Conservation (phyloP, 1,140 invertebrate species). For the Drosophila mayri region DNA sequence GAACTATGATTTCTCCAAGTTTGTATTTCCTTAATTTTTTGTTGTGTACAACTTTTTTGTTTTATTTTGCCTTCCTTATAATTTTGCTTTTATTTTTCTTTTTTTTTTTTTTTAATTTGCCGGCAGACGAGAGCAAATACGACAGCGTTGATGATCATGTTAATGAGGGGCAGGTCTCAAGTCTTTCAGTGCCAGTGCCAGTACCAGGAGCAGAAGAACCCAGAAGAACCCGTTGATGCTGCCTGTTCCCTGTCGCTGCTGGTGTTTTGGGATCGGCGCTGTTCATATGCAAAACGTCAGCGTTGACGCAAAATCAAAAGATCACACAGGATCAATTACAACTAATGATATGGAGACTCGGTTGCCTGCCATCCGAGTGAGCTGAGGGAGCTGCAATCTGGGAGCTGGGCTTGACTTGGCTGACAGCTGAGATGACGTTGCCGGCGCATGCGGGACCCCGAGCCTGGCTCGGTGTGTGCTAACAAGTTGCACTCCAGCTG, state of each 20-base stretch:
- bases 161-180: slow-evolving; percentile 72
- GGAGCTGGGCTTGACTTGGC: slow-evolving; percentile 51
- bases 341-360: slow-evolving; percentile 77
- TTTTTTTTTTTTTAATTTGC: slow-evolving; percentile 60
- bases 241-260: slow-evolving; percentile 49
- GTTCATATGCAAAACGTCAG: slow-evolving; percentile 67
- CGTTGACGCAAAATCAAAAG: slow-evolving; percentile 82
- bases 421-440: slow-evolving; percentile 51
- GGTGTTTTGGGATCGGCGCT: slow-evolving; percentile 51
- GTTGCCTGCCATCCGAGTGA: slow-evolving; percentile 4
- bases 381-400: neutral
- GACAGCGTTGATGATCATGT: slow-evolving; percentile 83
- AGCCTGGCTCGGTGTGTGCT: slow-evolving; percentile 39
- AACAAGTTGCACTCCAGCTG: slow-evolving; percentile 69
- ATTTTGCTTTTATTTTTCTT: neutral
- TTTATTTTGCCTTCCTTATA: slow-evolving; percentile 8
- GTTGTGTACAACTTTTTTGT: slow-evolving; percentile 11
- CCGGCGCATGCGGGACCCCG: slow-evolving; percentile 69
- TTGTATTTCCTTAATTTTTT: slow-evolving; percentile 12
- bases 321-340: slow-evolving; percentile 84
- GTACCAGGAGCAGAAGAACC: neutral
- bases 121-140: slow-evolving; percentile 76
- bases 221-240: slow-evolving; percentile 36
- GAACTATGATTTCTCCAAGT: neutral
- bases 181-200: slow-evolving; percentile 1